Percentiles rank a stretch among this genome's conserved stretches.
Conservation (phyloP, 2,888 invertebrate genomes). For the Tachystola acroxantha region DNA sequence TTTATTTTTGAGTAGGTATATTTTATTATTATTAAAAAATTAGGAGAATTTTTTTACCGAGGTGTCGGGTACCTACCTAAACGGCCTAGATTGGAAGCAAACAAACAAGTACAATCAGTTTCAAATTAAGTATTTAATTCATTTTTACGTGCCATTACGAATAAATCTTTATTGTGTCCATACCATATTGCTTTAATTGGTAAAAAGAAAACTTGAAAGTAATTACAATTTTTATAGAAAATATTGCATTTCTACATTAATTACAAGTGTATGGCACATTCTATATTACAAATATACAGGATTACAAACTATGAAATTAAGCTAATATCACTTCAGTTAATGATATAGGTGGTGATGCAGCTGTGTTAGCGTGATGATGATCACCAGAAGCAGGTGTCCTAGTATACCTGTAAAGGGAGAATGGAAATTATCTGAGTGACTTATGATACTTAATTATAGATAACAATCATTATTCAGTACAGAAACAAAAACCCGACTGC, state of each 20-base stretch:
- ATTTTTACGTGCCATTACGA: slow-evolving; percentile 59
- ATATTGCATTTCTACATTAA: slow-evolving; percentile 67
- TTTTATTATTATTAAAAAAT: too few species aligned
- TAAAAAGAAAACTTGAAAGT: slow-evolving; percentile 39
- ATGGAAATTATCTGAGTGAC: too few species aligned
- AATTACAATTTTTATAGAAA: slow-evolving; percentile 49
- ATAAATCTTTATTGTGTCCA: slow-evolving; percentile 63
- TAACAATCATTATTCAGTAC: too few species aligned
- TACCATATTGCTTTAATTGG: slow-evolving; percentile 60
- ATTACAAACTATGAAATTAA: slow-evolving; percentile 60
- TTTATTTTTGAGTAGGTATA: too few species aligned
- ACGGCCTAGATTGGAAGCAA: too few species aligned
- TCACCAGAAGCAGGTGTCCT: slow-evolving; percentile 44
- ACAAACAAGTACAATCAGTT: too few species aligned
- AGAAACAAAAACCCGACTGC: too few species aligned
- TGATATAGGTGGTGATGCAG: slow-evolving; percentile 63
- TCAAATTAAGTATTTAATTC: slow-evolving; percentile 8
- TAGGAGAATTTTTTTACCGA: too few species aligned
- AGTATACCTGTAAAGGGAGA: slow-evolving; percentile 53
- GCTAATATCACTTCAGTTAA: slow-evolving; percentile 76
- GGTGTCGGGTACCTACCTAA: too few species aligned
- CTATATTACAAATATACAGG: slow-evolving; percentile 76
- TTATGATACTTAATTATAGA: too few species aligned
- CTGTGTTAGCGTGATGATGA: slow-evolving; percentile 41
- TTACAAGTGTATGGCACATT: slow-evolving; percentile 72